A percentile compares a stretch with the other conserved stretches of the same genome.
Evolutionary conservation across 2,888 invertebrate species (phyloP).

Genomic region (Andrena chrysosceles): DNA sequence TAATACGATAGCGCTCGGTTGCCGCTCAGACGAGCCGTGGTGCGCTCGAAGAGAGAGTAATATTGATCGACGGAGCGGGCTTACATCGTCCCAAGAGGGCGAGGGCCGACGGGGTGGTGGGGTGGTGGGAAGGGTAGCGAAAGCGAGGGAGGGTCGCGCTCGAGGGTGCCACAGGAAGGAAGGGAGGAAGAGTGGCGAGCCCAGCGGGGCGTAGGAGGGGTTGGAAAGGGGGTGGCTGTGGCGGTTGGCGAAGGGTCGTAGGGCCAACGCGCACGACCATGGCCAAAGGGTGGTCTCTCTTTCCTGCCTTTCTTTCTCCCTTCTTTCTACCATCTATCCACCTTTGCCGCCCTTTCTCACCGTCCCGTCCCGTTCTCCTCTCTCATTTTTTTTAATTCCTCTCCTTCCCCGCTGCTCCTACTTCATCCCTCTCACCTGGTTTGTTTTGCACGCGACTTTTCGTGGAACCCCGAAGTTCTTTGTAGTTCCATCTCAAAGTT

Average conservation of each 20-base stretch:
- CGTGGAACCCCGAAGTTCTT: constrained; percentile 61
- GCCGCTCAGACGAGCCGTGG: constrained; percentile 73
- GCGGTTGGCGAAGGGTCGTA: constrained; percentile 70
- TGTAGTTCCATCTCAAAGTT: constrained; percentile 50
- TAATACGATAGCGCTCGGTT: constrained; percentile 76
- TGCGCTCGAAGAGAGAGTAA: constrained; percentile 83
- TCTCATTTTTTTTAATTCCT: constrained; percentile 14
- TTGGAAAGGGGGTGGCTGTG: constrained; percentile 29
- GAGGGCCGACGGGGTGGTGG: constrained; percentile 30
- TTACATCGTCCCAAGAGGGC: constrained; percentile 79
- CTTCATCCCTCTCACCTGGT: constrained; percentile 28
- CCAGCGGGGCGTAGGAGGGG: constrained; percentile 8
- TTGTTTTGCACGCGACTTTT: constrained; percentile 72
- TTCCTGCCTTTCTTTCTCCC: constrained; percentile 21
- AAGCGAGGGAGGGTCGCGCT: constrained; percentile 61
- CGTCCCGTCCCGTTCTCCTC: constrained; percentile 4
- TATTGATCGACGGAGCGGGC: constrained; percentile 83
- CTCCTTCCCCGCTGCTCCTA: constrained; percentile 8
- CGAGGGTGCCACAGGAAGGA: constrained; percentile 62
- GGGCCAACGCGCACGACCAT: constrained; percentile 75
- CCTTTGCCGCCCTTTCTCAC: background rate
- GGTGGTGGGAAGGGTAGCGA: constrained; percentile 34
- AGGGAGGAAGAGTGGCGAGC: constrained; percentile 29
- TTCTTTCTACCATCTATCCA: background rate
- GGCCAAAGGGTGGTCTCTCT: constrained; percentile 59